A percentile compares a stretch with the other conserved stretches of the same genome.
phyloP scores from a whole-genome alignment of 2,888 invertebrate species.

The Brenthis daphne region DNA sequence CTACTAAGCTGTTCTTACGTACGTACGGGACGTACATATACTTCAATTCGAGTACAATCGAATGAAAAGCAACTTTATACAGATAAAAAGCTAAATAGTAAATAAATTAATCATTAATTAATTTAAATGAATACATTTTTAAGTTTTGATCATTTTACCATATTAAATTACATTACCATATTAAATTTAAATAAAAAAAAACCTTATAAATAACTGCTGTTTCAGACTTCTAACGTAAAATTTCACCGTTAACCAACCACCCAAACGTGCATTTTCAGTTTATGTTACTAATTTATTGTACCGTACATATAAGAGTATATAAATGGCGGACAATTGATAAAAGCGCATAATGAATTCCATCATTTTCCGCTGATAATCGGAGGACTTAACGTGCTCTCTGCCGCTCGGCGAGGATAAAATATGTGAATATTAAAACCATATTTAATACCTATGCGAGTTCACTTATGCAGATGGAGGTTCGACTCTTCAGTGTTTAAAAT shows the following conservation, averaged over 20 bases:
- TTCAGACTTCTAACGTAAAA: too few relatives aligned
- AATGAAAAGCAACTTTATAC: too few relatives aligned
- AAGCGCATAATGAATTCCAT: slow-evolving; percentile 32
- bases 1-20: neutral
- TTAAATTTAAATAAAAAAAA: too few relatives aligned
- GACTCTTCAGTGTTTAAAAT: slow-evolving; percentile 19
- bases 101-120: too few relatives aligned
- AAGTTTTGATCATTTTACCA: too few relatives aligned
- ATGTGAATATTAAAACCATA: slow-evolving; percentile 31
- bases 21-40: neutral
- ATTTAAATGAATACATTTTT: too few relatives aligned
- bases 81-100: too few relatives aligned
- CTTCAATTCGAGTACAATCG: too few relatives aligned
- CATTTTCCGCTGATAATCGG: slow-evolving; percentile 34
- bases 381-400: slow-evolving; percentile 24
- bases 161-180: too few relatives aligned
- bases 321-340: slow-evolving; percentile 28
- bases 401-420: slow-evolving; percentile 24
- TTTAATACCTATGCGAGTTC: slow-evolving; percentile 14
- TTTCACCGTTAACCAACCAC: neutral
- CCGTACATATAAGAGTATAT: neutral
- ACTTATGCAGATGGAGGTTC: slow-evolving; percentile 26
- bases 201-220: too few relatives aligned
- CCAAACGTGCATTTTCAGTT: neutral
- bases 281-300: too few relatives aligned